Evolutionary conservation across 2,797 vertebrate species (phyloP).

Genomic region (Stomatorhinus walkeri): DNA sequence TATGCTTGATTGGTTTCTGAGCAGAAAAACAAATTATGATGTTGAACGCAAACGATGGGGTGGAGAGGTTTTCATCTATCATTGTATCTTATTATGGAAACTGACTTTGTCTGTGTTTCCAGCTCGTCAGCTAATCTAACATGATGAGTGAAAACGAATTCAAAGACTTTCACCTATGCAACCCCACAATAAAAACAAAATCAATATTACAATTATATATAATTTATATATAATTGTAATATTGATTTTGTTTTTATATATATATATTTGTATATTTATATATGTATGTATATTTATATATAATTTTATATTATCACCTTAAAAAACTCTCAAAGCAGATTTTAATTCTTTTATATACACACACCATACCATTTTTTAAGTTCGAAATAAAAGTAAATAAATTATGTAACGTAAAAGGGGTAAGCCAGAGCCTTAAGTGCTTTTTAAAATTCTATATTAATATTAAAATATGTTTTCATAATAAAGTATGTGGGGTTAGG

Average conservation of each 20-base stretch:
- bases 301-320: background rate
- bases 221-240: too few relatives aligned
- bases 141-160: background rate
- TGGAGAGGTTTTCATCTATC: background rate
- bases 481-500: background rate
- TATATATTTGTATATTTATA: too few relatives aligned
- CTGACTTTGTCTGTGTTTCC: background rate
- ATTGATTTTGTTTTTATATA: too few relatives aligned
- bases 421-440: background rate
- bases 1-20: background rate
- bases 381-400: background rate
- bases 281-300: background rate
- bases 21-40: background rate
- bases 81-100: background rate
- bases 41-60: background rate
- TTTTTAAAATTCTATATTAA: background rate
- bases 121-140: background rate
- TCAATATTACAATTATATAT: background rate
- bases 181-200: background rate
- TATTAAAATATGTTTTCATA: slow-evolving; percentile 3
- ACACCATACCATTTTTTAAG: background rate
- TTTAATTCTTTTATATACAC: background rate
- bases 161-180: background rate
- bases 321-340: background rate
- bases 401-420: background rate